Evolutionary conservation across 1,140 invertebrate species (phyloP), one percentile per base, ranked within the genome.

Genomic region (Mylabris phalerata): DNA sequence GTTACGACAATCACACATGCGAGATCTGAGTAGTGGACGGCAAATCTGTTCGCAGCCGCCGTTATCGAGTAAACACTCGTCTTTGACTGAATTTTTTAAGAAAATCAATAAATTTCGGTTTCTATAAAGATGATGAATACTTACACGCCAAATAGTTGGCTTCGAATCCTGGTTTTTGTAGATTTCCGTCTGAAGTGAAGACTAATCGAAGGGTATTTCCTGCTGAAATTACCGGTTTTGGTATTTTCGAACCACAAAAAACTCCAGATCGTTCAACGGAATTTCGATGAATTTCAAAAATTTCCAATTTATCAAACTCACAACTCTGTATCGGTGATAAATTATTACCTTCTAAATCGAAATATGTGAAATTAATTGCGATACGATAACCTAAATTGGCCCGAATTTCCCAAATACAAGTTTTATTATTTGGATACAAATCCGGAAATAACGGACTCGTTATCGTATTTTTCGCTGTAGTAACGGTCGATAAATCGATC

Each of bases 1-100:
- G 73, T 94, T 94, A 69, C 94, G 89, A 70, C 95, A 98, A 5
- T 85, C 84, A 70, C 95, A 98, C 58, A 88, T 80, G 72, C 94
- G 97, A 1, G 92, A 93, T 0, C 95, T 95, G 49, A 96, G 84
- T 0, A 90, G 95, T 73, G 98, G 98, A 59, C 85, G 85, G 69
- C 95, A 98, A 58, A 95, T 89, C 69, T 98, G 95, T 71, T 97
- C 92, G 74, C 95, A 98, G 0, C 93, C 93, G 2, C 93, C 94
- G 72, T 98, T 97, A 24, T 95, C 89, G 39, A 84, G 83, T 0
- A 90, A 86, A 76, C 95, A 98, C 73, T 98, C 95, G 72, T 98
- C 95, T 75, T 93, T 92, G 74, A 97, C 92, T 86, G 32, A 50
- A 41, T 40, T 24, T 50, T 50, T 38, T 10, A n/a, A 19, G 9